Percentiles rank a stretch among this genome's conserved stretches.
Evolutionary conservation across 1,140 invertebrate genomes (phyloP).

Genomic region (Andricus grossulariae): DNA sequence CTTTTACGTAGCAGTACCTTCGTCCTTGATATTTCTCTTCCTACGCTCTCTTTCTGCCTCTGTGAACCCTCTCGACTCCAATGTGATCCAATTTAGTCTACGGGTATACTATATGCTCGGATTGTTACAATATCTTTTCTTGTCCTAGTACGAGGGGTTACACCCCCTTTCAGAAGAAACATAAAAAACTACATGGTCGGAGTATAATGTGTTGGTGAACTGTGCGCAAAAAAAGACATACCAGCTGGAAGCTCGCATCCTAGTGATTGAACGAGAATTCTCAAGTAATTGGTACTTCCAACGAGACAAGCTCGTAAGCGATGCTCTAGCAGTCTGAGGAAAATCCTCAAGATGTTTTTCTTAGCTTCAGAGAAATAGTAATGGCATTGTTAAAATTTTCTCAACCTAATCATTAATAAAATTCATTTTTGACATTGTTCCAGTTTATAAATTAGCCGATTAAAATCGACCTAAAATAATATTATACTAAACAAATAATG

Average conservation of each 20-base stretch:
- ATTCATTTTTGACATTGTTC: too few relatives aligned
- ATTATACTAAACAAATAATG: too few relatives aligned
- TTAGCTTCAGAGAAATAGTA: background rate
- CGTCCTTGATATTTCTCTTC: constrained; percentile 13
- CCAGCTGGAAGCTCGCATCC: background rate
- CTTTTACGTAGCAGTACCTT: background rate
- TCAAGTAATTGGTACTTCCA: constrained; percentile 22
- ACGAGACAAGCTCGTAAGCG: constrained; percentile 24
- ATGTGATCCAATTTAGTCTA: constrained; percentile 67
- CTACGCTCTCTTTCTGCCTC: constrained; percentile 18
- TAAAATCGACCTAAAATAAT: too few relatives aligned
- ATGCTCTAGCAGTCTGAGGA: background rate
- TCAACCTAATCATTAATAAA: background rate
- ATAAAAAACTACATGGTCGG: constrained; percentile 15
- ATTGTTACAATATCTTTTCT: constrained; percentile 65
- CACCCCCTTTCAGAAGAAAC: constrained; percentile 41
- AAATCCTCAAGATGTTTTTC: background rate
- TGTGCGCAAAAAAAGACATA: background rate
- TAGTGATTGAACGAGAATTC: constrained; percentile 26
- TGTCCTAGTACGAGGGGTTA: constrained; percentile 44
- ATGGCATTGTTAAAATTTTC: background rate
- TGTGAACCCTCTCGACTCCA: constrained; percentile 34
- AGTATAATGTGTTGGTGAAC: background rate
- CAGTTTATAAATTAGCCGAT: too few relatives aligned
- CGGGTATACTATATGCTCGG: constrained; percentile 53